Evolutionary conservation across 92 coral and sea anemone genomes (phyloP).

Genomic region (Bergia sp.): DNA sequence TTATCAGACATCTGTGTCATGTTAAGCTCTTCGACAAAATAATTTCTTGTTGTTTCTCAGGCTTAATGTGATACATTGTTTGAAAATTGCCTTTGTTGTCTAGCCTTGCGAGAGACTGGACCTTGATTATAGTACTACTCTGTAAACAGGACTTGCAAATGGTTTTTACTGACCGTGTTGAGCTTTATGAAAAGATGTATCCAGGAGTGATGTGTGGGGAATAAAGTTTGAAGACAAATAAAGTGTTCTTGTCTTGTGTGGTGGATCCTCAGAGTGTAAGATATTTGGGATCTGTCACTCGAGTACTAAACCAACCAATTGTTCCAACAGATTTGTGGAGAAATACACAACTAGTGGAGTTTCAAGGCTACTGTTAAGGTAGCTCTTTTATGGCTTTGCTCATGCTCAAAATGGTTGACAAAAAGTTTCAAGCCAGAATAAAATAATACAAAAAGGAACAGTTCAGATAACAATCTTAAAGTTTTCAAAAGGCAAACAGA

Average conservation of each 20-base stretch:
- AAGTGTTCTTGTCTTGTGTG: not conserved
- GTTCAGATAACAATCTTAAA: no score
- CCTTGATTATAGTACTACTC: conserved; percentile 12
- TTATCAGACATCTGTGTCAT: not conserved
- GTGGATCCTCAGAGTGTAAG: no score
- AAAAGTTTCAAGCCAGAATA: no score
- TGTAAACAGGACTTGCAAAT: not conserved
- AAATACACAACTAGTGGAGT: no score
- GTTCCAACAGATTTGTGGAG: no score
- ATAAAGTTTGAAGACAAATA: not conserved
- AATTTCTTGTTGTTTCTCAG: not conserved
- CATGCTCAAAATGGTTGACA: no score
- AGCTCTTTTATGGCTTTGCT: no score
- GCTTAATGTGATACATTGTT: not conserved
- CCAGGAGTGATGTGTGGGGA: conserved; percentile 13
- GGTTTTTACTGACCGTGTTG: not conserved
- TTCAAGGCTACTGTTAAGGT: no score
- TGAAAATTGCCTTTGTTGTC: conserved; percentile 23
- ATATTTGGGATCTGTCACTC: no score
- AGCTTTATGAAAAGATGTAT: not conserved
- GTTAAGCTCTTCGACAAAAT: not conserved
- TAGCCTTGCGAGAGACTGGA: not conserved
- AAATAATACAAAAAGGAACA: no score
- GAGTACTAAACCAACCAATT: no score
- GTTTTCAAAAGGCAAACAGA: no score